phyloP scores from a whole-genome alignment of 2,888 invertebrate species.

The Galeopsomyia nigrocyanea region DNA sequence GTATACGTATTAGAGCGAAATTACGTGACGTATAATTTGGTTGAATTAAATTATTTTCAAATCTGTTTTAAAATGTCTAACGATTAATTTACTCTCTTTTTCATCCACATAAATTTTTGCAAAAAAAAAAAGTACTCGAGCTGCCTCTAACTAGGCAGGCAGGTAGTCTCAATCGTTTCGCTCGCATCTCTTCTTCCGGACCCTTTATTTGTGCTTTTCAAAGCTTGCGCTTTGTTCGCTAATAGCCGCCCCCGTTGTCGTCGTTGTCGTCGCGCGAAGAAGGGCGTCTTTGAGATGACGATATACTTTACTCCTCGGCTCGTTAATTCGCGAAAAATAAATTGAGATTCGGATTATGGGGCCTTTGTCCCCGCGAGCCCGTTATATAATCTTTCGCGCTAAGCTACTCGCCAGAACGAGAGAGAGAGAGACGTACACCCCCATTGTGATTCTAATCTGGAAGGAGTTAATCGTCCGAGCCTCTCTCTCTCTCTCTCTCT shows the following conservation, averaged over 20 bases:
- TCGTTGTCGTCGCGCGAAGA: not conserved
- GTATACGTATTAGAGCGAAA: too few relatives aligned
- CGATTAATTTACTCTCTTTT: too few relatives aligned
- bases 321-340: constrained; percentile 29
- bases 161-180: not conserved
- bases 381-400: constrained; percentile 38
- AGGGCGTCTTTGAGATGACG: not conserved
- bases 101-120: too few relatives aligned
- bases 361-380: constrained; percentile 21
- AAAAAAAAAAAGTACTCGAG: too few relatives aligned
- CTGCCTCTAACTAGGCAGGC: too few relatives aligned
- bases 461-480: constrained; percentile 41
- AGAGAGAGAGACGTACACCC: not conserved
- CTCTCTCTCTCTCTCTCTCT: not conserved
- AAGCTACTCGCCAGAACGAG: constrained; percentile 31
- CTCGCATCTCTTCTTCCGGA: not conserved
- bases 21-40: too few relatives aligned
- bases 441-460: constrained; percentile 48
- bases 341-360: constrained; percentile 19
- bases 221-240: constrained; percentile 19
- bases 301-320: constrained; percentile 1
- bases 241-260: constrained; percentile 26
- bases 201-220: constrained; percentile 17
- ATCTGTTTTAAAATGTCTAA: too few relatives aligned
- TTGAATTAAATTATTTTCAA: too few relatives aligned